phyloP scores from a whole-genome alignment of 2,888 invertebrate genomes.

The Acanthosepion lycidas region DNA sequence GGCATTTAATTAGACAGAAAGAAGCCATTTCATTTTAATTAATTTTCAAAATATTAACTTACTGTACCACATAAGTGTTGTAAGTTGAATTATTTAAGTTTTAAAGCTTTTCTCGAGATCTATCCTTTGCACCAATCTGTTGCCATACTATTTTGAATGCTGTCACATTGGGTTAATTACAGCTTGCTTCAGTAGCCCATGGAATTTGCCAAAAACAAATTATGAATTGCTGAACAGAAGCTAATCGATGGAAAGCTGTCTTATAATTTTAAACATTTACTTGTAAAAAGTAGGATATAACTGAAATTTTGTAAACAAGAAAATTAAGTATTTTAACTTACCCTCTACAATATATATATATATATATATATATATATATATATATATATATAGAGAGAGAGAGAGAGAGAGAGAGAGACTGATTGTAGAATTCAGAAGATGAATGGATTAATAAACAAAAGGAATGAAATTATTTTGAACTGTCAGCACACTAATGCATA shows the following conservation, averaged over 20 bases:
- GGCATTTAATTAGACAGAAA: no score
- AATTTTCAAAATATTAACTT: neutral
- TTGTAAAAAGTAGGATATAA: neutral
- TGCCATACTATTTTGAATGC: neutral
- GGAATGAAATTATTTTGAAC: no score
- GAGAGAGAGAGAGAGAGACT: no score
- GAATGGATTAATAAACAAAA: no score
- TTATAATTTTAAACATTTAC: neutral
- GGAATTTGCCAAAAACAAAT: neutral
- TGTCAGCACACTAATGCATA: no score
- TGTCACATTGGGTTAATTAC: neutral
- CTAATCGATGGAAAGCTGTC: neutral
- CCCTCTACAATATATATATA: neutral
- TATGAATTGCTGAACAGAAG: neutral
- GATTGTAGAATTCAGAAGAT: no score
- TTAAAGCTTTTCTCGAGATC: neutral
- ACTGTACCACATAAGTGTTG: neutral
- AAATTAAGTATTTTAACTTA: neutral
- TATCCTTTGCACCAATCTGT: neutral
- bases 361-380: constrained; percentile 33
- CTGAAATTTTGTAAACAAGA: neutral
- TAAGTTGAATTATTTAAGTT: neutral
- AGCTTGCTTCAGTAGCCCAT: neutral
- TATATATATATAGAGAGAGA: neutral
- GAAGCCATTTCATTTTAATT: no score